Conservation (phyloP, 2,888 invertebrate species). For the Tipula vernalis region DNA sequence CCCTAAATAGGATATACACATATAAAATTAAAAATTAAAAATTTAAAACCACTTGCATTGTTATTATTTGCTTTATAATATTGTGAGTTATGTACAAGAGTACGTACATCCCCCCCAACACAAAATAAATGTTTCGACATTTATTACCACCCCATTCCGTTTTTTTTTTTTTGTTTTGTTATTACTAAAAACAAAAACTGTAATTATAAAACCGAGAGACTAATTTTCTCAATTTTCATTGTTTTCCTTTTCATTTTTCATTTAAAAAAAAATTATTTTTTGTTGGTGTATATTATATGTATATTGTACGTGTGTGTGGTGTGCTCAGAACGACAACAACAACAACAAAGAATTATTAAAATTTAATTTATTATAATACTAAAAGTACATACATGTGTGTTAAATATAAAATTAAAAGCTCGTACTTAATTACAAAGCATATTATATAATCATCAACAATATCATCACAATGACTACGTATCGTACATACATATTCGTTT, state of each 20-base stretch:
- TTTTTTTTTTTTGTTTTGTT: not conserved
- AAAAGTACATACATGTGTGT: not conserved
- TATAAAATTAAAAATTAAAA: slow-evolving; percentile 4
- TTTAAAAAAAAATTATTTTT: not conserved
- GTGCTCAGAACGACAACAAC: not conserved
- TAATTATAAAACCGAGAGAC: slow-evolving; percentile 10
- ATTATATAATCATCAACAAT: not conserved
- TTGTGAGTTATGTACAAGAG: not conserved
- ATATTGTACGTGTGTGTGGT: not conserved
- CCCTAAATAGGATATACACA: not conserved
- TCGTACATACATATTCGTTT: not conserved
- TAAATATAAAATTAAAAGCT: slow-evolving; percentile 6
- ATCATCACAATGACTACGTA: not conserved
- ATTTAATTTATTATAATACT: not conserved
- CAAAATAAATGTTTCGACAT: not conserved
- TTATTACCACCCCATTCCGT: not conserved
- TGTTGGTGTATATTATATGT: not conserved
- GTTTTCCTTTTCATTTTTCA: not conserved
- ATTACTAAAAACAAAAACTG: slow-evolving; percentile 8
- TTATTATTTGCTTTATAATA: not conserved
- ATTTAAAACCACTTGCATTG: slow-evolving; percentile 4
- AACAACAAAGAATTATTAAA: not conserved
- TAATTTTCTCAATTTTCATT: slow-evolving; percentile 10
- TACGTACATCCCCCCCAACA: not conserved
- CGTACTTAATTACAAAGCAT: slow-evolving; percentile 10